Conservation (phyloP, 1,140 invertebrate species). For the Vanessa atalanta region DNA sequence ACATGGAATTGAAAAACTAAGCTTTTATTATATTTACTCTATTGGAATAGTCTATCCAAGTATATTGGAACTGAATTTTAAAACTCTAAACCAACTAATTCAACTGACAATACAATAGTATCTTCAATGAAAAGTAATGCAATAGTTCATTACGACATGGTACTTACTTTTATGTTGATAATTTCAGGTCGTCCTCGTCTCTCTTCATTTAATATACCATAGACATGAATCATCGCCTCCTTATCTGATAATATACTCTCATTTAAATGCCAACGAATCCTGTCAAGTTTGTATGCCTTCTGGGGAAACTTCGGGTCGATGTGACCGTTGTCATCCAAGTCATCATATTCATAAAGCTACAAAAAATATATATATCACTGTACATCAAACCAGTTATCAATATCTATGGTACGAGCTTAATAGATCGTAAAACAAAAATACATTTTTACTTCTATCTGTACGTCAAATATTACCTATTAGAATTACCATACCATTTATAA, state of each 20-base stretch:
- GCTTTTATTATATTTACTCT: too few species aligned
- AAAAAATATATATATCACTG: conserved; percentile 15
- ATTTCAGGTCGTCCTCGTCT: conserved; percentile 53
- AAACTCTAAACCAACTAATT: too few species aligned
- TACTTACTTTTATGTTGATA: conserved; percentile 57
- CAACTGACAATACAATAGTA: too few species aligned
- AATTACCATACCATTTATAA: not conserved
- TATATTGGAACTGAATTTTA: too few species aligned
- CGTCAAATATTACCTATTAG: too few species aligned
- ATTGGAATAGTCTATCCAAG: too few species aligned
- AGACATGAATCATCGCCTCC: conserved; percentile 73
- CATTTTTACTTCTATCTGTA: too few species aligned
- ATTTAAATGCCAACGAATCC: conserved; percentile 38
- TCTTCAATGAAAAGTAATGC: too few species aligned
- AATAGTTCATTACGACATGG: too few species aligned
- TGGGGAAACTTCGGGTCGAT: conserved; percentile 55
- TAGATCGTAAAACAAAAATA: too few species aligned
- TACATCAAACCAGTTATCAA: not conserved
- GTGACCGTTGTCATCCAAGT: conserved; percentile 76
- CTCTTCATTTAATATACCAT: conserved; percentile 52
- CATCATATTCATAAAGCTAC: conserved; percentile 83
- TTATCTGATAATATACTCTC: conserved; percentile 59
- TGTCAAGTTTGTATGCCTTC: conserved; percentile 31
- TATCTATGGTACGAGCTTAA: not conserved
- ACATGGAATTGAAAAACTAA: too few species aligned